These are phyloP conservation scores for Musca domestica DNA, from an alignment of 1,140 invertebrate species.

Conservation along the genomic window DNA sequence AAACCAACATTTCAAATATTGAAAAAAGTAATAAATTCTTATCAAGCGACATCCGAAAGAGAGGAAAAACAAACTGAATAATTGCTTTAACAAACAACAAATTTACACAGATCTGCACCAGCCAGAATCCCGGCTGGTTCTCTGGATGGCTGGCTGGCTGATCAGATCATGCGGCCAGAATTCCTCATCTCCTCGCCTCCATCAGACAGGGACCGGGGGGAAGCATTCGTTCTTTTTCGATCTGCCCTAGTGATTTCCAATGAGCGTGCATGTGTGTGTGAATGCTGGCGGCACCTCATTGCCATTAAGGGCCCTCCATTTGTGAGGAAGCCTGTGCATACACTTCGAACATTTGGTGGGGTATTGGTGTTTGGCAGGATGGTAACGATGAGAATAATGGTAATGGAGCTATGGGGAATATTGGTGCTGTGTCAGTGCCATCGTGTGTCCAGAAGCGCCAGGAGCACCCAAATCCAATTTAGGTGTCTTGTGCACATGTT, in stretches of 20 bases:
- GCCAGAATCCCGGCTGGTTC: neutral
- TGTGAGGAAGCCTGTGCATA: too few relatives aligned
- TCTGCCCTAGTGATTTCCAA: too few relatives aligned
- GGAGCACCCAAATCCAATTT: slow-evolving; percentile 54
- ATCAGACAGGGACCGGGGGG: too few relatives aligned
- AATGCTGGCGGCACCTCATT: too few relatives aligned
- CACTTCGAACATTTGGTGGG: too few relatives aligned
- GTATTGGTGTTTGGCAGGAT: slow-evolving; percentile 7
- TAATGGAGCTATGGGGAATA: slow-evolving; percentile 15
- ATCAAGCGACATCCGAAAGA: slow-evolving; percentile 20
- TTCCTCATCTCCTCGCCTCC: too few relatives aligned
- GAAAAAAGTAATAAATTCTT: slow-evolving; percentile 23
- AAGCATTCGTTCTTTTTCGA: too few relatives aligned
- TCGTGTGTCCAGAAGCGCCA: slow-evolving; percentile 36
- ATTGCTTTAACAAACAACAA: slow-evolving; percentile 22
- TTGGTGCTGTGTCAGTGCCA: neutral
- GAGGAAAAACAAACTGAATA: slow-evolving; percentile 19
- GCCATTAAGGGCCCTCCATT: too few relatives aligned
- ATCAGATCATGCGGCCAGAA: neutral
- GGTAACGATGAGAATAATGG: slow-evolving; percentile 18
- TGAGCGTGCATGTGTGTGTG: too few relatives aligned
- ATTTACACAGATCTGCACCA: slow-evolving; percentile 2
- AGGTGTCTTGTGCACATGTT: slow-evolving; percentile 34
- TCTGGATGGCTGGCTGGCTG: neutral
- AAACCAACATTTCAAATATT: slow-evolving; percentile 20